Percentiles rank a stretch among this genome's conserved stretches.
phyloP scores from a whole-genome alignment of 1,140 invertebrate species.

The Cephus cinctus region DNA sequence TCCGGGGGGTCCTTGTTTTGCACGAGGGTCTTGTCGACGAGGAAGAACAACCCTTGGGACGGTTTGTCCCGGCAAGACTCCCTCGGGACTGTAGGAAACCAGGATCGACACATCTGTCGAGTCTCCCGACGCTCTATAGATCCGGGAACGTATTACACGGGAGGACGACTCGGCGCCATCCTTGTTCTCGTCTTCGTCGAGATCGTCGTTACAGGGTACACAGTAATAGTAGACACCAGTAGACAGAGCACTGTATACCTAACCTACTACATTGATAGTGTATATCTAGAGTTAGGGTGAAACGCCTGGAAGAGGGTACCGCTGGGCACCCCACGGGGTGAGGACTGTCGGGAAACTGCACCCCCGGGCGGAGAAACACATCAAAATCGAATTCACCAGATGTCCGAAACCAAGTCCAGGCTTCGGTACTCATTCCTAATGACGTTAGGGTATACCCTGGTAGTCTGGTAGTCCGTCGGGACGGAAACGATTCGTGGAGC shows the following conservation, averaged over 20 bases:
- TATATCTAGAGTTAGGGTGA: too few relatives aligned
- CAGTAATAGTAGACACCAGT: constrained; percentile 20
- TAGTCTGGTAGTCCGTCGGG: too few relatives aligned
- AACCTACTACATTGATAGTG: constrained; percentile 7
- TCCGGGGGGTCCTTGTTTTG: too few relatives aligned
- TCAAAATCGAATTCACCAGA: constrained; percentile 57
- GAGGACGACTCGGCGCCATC: constrained; percentile 19
- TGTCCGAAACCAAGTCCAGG: constrained; percentile 45
- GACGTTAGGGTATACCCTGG: constrained; percentile 31
- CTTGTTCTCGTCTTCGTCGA: constrained; percentile 13
- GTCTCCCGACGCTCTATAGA: constrained; percentile 21
- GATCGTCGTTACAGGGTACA: constrained; percentile 29
- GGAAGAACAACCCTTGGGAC: constrained; percentile 41
- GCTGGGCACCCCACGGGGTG: constrained; percentile 8
- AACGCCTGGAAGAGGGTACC: too few relatives aligned
- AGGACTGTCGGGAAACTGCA: constrained; percentile 7
- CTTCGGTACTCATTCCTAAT: constrained; percentile 26
- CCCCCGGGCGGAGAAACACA: constrained; percentile 49
- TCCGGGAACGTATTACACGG: constrained; percentile 21
- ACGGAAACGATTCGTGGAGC: too few relatives aligned
- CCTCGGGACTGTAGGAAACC: constrained; percentile 34
- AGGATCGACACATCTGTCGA: constrained; percentile 44
- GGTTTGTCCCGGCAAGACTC: constrained; percentile 48
- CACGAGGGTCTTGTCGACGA: too few relatives aligned
- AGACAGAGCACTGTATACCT: background rate